These are phyloP conservation scores for Drosophila limbata DNA, from an alignment of 2,888 invertebrate genomes.

Conservation along the genomic window DNA sequence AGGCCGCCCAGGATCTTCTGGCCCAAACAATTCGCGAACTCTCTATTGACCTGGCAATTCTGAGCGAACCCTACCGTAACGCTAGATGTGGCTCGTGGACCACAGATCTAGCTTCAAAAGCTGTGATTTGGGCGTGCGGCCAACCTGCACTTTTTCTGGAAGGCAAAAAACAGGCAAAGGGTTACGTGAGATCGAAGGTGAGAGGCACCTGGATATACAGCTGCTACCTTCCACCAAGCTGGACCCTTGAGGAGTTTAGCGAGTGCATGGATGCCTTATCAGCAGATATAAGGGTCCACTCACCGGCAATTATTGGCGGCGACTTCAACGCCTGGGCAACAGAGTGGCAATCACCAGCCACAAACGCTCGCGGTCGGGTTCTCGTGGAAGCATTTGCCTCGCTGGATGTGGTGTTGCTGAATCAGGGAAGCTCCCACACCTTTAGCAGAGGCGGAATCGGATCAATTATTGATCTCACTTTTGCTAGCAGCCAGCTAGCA, in stretches of 20 bases:
- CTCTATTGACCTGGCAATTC: no score
- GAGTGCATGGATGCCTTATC: no score
- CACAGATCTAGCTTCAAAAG: no score
- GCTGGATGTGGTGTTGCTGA: not conserved
- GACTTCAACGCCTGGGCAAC: not conserved
- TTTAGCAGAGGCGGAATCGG: not conserved
- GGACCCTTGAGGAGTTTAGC: not conserved
- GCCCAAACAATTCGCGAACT: no score
- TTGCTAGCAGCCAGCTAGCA: not conserved
- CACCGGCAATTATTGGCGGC: no score
- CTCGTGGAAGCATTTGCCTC: not conserved
- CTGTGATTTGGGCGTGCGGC: not conserved
- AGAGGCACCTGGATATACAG: not conserved
- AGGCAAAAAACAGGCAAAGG: not conserved
- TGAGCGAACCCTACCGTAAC: no score
- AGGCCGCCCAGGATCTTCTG: no score
- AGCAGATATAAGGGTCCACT: not conserved
- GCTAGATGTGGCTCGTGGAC: no score
- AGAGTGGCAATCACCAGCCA: not conserved
- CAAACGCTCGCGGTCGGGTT: not conserved
- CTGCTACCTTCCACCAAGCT: not conserved
- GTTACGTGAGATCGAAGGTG: not conserved
- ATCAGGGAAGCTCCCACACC: not conserved
- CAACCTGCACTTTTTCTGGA: not conserved
- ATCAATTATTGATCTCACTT: not conserved